Conservation (phyloP, 2,797 vertebrate genomes). For the Periophthalmus magnuspinnatus region DNA sequence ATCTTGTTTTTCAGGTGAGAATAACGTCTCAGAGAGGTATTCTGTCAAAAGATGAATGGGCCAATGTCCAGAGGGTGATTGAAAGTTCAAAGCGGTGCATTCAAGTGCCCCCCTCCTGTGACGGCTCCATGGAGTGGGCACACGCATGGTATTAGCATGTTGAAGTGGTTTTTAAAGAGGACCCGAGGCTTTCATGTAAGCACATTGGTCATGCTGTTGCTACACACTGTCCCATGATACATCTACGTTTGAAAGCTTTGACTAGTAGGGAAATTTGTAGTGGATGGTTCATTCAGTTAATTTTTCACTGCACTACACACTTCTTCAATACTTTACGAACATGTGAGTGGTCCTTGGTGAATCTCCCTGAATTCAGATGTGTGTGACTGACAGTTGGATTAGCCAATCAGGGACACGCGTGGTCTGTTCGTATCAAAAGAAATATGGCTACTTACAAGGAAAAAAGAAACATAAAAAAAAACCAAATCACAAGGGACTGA, state of each 20-base stretch:
- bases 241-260: neutral
- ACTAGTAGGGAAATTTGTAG: neutral
- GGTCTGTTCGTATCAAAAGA: too few relatives aligned
- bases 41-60: neutral
- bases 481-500: too few relatives aligned
- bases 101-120: neutral
- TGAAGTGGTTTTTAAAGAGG: slow-evolving; percentile 32
- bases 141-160: slow-evolving; percentile 16
- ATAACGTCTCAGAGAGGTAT: neutral
- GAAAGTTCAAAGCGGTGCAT: neutral
- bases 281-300: neutral
- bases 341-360: too few relatives aligned
- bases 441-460: too few relatives aligned
- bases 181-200: slow-evolving; percentile 26
- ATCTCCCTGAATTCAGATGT: too few relatives aligned
- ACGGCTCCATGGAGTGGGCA: slow-evolving; percentile 1
- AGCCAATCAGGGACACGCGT: too few relatives aligned
- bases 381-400: too few relatives aligned
- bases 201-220: slow-evolving; percentile 22
- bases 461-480: too few relatives aligned
- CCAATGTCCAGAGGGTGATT: neutral
- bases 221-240: neutral
- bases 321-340: too few relatives aligned
- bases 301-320: neutral
- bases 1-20: slow-evolving; percentile 1